Percentiles rank a stretch among this genome's conserved stretches.
These are phyloP conservation scores for Drosophila pseudotalamancana DNA, from an alignment of 2,888 invertebrate species.

Conservation along the genomic window DNA sequence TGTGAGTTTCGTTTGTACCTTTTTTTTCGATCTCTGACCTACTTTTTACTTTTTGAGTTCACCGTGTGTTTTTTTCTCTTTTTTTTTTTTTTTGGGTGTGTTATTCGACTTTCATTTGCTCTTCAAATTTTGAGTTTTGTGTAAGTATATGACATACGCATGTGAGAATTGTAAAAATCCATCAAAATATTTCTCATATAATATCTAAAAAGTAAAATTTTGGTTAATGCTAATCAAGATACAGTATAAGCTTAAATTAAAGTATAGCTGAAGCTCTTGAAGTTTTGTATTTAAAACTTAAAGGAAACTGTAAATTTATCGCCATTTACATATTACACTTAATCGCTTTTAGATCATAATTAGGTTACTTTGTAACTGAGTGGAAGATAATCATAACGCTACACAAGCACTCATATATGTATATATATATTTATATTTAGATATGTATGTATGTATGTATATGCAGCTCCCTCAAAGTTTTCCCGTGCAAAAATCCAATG, in stretches of 20 bases:
- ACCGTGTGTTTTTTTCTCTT: constrained; percentile 1
- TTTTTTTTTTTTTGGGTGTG: background rate
- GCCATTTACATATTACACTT: background rate
- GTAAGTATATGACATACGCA: too few relatives aligned
- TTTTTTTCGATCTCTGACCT: constrained; percentile 55
- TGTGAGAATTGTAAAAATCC: too few relatives aligned
- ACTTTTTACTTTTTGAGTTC: constrained; percentile 40
- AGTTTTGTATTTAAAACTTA: too few relatives aligned
- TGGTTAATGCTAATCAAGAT: too few relatives aligned
- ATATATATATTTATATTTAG: background rate
- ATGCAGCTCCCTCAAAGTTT: constrained; percentile 2
- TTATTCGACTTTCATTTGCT: too few relatives aligned
- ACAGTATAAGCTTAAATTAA: too few relatives aligned
- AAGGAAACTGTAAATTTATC: too few relatives aligned
- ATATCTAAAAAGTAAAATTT: too few relatives aligned
- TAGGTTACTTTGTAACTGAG: constrained; percentile 1
- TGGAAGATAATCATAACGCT: constrained; percentile 4
- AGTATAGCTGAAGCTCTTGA: too few relatives aligned
- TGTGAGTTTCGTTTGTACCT: constrained; percentile 13
- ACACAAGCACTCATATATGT: background rate
- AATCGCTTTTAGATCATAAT: constrained; percentile 8
- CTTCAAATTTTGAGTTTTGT: too few relatives aligned
- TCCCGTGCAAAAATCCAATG: constrained; percentile 52
- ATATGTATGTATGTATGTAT: background rate
- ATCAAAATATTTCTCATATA: too few relatives aligned